Evolutionary conservation across 2,888 invertebrate species (phyloP).

Genomic region (Chymomyza caudatula): DNA sequence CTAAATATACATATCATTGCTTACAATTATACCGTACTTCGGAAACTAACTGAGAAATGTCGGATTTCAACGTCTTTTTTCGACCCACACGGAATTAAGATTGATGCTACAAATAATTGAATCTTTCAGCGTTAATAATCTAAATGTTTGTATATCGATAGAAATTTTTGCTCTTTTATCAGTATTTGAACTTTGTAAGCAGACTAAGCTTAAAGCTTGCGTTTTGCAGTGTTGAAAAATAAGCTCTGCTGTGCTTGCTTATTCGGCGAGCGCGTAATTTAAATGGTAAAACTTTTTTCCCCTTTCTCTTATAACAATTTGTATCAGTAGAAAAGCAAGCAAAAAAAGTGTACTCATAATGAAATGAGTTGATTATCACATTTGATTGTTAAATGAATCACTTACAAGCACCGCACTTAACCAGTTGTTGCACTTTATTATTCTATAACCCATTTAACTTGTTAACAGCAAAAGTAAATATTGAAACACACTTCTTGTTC

Average conservation of each 20-base stretch:
- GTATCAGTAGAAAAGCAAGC: neutral
- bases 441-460: constrained; percentile 46
- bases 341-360: neutral
- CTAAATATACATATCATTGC: too few relatives aligned
- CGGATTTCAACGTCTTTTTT: too few relatives aligned
- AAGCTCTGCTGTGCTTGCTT: neutral
- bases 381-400: neutral
- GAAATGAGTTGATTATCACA: neutral
- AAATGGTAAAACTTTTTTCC: neutral
- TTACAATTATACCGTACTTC: too few relatives aligned
- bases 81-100: too few relatives aligned
- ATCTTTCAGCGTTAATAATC: too few relatives aligned
- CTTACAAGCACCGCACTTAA: too few relatives aligned
- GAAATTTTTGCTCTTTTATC: neutral
- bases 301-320: neutral
- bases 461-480: constrained; percentile 38
- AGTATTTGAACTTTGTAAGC: neutral
- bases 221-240: neutral
- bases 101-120: too few relatives aligned
- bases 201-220: neutral
- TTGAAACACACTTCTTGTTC: neutral
- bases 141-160: neutral
- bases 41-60: too few relatives aligned
- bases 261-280: neutral
- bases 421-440: constrained; percentile 18